These are phyloP conservation scores for Pelodytes ibericus DNA, from an alignment of 2,797 vertebrate species.

Conservation along the genomic window DNA sequence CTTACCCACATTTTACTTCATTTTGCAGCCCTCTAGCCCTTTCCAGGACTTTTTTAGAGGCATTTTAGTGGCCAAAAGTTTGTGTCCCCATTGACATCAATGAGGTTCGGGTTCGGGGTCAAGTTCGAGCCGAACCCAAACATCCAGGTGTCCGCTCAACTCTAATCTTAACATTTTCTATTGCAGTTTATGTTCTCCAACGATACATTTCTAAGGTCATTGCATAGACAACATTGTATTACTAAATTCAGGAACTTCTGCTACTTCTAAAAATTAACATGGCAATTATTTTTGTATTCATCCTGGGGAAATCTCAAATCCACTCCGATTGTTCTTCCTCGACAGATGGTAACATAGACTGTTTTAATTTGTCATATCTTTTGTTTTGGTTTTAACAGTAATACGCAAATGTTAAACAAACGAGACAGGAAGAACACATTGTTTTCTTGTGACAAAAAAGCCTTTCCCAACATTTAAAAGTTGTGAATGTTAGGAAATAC, in stretches of 20 bases:
- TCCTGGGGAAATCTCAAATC: background rate
- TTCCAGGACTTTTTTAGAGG: too few species aligned
- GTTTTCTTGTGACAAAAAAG: background rate
- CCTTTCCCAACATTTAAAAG: background rate
- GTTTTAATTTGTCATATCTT: background rate
- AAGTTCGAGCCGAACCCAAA: too few species aligned
- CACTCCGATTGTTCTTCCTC: background rate
- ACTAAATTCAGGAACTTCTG: background rate
- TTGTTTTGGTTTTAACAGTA: constrained; percentile 8
- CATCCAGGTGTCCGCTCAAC: too few species aligned
- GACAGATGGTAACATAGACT: background rate
- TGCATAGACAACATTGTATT: background rate
- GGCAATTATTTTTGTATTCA: background rate
- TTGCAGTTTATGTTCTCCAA: too few species aligned
- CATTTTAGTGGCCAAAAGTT: too few species aligned
- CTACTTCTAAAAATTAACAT: background rate
- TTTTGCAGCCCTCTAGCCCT: too few species aligned
- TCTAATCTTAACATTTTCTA: too few species aligned
- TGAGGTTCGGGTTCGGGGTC: too few species aligned
- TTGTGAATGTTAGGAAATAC: constrained; percentile 22
- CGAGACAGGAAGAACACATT: constrained; percentile 15
- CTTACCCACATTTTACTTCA: too few species aligned
- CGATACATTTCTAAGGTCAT: too few species aligned
- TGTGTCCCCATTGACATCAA: too few species aligned
- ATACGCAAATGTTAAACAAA: background rate